Evolutionary conservation across 2,888 invertebrate genomes (phyloP).

Genomic region (Adelphocoris suturalis): DNA sequence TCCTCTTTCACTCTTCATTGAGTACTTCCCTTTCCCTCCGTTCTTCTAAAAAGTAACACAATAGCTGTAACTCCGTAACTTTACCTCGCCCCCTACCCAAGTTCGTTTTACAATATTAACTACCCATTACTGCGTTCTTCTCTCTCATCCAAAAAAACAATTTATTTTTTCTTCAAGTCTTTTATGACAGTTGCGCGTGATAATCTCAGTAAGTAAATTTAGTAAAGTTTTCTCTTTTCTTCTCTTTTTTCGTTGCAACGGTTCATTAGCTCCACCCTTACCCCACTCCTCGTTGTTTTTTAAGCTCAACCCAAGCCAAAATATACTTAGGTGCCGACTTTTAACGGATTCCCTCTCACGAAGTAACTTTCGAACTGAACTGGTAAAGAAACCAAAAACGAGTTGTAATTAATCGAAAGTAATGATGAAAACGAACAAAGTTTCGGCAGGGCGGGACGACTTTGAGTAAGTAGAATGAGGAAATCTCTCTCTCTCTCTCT

Average conservation of each 20-base stretch:
- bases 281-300: neutral
- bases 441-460: neutral
- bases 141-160: neutral
- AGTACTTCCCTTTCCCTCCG: neutral
- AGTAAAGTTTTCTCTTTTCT: neutral
- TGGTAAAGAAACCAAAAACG: neutral
- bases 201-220: conserved; percentile 30
- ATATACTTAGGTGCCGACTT: neutral
- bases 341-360: neutral
- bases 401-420: conserved; percentile 12
- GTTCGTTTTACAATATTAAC: conserved; percentile 52
- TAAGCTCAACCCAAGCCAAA: neutral
- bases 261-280: conserved; percentile 18
- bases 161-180: conserved; percentile 12
- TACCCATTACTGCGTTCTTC: conserved; percentile 28
- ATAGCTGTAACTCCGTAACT: conserved; percentile 25
- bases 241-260: neutral
- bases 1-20: conserved; percentile 30
- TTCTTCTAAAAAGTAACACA: conserved; percentile 30
- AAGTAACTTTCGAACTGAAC: neutral
- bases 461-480: neutral
- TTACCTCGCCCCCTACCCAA: neutral
- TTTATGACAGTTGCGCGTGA: conserved; percentile 17
- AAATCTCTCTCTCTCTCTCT: neutral
- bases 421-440: neutral